These are phyloP conservation scores for Platalea minor DNA, from an alignment of 2,797 vertebrate species.

Conservation along the genomic window DNA sequence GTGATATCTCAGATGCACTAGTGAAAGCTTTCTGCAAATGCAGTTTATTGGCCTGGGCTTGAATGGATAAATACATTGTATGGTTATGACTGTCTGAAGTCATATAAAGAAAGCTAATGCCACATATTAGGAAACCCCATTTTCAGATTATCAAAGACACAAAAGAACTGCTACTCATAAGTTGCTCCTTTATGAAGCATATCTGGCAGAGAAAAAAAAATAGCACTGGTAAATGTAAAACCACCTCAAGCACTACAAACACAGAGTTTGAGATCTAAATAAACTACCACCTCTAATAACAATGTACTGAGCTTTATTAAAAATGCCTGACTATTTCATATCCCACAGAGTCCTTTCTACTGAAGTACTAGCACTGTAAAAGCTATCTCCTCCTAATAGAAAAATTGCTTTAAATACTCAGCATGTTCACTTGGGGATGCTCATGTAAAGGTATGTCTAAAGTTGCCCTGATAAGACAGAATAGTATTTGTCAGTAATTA, in stretches of 20 bases:
- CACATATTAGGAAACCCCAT: not conserved
- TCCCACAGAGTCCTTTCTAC: not conserved
- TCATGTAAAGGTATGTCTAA: not conserved
- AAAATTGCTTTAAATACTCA: constrained; percentile 7
- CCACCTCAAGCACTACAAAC: not conserved
- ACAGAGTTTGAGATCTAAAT: not conserved
- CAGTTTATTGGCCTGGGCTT: not conserved
- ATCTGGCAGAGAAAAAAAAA: not conserved
- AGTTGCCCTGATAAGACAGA: not conserved
- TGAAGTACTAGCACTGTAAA: not conserved
- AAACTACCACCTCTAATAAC: not conserved
- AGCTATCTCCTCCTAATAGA: not conserved
- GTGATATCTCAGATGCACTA: not conserved
- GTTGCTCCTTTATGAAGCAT: not conserved
- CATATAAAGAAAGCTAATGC: not conserved
- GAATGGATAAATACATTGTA: not conserved
- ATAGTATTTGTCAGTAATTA: not conserved
- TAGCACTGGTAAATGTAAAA: not conserved
- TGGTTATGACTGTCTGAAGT: not conserved
- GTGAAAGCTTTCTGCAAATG: not conserved
- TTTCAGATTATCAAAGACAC: not conserved
- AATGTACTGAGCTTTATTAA: not conserved
- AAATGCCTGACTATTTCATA: not conserved
- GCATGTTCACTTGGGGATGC: not conserved
- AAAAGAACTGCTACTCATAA: not conserved